phyloP scores from a whole-genome alignment of 2,113 vertebrate genomes.

The Onychorhynchus coronatus region DNA sequence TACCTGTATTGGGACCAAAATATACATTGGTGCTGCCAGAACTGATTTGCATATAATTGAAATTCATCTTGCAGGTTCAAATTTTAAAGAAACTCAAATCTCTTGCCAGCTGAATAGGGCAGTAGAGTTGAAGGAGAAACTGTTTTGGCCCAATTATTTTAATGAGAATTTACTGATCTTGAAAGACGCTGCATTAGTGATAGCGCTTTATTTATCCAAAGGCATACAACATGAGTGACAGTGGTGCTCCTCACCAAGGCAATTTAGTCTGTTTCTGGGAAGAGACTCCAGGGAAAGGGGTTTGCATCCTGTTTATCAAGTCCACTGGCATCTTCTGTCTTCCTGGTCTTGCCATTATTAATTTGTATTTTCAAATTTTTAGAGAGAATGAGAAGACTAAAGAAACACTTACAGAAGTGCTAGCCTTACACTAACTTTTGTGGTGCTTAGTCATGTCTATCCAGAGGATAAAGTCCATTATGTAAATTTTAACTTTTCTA shows the following conservation, averaged over 20 bases:
- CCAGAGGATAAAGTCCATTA: neutral
- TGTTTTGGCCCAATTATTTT: neutral
- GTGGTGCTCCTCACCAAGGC: neutral
- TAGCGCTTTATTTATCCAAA: neutral
- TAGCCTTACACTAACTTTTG: neutral
- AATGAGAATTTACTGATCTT: neutral
- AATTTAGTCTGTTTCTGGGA: neutral
- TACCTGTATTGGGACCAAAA: neutral
- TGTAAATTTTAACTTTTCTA: neutral
- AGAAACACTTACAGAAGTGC: neutral
- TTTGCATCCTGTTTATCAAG: rapidly evolving
- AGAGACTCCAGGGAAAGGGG: neutral
- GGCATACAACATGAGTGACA: neutral
- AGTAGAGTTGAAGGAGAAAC: neutral
- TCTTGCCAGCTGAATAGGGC: neutral
- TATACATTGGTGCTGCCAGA: neutral
- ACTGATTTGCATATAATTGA: neutral
- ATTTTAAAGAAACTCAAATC: neutral
- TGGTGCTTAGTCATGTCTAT: neutral
- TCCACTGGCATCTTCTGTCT: neutral
- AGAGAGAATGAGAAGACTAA: neutral
- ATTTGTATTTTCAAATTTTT: neutral
- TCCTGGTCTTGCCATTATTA: neutral
- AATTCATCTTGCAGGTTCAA: neutral
- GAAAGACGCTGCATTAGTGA: neutral